Evolutionary conservation across 2,113 vertebrate genomes (phyloP).

Genomic region (Microtus montanus): DNA sequence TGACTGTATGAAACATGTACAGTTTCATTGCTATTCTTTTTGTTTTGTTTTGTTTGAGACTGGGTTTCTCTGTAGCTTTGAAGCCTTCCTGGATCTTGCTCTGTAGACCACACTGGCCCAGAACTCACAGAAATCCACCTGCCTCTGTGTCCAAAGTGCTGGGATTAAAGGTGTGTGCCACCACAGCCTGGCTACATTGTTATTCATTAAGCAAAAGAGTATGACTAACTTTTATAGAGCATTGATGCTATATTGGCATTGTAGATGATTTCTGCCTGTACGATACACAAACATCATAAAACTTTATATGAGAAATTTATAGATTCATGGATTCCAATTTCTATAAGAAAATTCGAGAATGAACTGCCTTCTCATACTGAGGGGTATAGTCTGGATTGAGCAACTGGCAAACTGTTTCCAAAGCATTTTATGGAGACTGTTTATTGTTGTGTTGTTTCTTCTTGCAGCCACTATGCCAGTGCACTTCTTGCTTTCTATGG

Average conservation of each 20-base stretch:
- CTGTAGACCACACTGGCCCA: too few species aligned
- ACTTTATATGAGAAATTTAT: neutral
- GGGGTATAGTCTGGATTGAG: neutral
- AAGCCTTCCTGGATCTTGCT: too few species aligned
- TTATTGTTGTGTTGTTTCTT: neutral
- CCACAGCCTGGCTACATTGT: too few species aligned
- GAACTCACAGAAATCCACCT: too few species aligned
- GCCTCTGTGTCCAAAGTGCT: too few species aligned
- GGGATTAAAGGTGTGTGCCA: too few species aligned
- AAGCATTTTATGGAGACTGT: neutral
- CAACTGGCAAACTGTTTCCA: neutral
- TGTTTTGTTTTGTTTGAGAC: too few species aligned
- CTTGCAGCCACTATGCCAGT: neutral
- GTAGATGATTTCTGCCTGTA: too few species aligned
- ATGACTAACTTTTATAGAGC: neutral
- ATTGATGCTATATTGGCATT: neutral
- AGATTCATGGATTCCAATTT: neutral
- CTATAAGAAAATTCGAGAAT: accelerated
- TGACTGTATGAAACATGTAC: neutral
- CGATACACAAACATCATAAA: neutral
- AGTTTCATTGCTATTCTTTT: neutral
- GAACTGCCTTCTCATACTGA: neutral
- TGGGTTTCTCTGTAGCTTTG: too few species aligned
- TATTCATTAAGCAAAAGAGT: neutral
- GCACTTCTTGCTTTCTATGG: neutral